Evolutionary conservation across 2,113 vertebrate genomes (phyloP).

Genomic region (Coracopsis vasa): DNA sequence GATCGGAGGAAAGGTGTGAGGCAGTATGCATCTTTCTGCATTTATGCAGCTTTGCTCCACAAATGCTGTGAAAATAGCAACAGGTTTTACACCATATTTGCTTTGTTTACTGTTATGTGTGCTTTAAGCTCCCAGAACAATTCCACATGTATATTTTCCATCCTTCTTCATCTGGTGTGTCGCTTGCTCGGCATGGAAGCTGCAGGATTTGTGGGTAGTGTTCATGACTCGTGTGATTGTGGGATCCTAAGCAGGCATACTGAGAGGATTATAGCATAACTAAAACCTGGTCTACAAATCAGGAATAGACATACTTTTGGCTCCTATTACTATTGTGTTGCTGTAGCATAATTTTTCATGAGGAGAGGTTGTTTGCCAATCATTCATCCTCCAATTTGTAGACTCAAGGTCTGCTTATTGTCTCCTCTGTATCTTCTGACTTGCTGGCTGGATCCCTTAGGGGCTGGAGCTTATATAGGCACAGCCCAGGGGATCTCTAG

Average conservation of each 20-base stretch:
- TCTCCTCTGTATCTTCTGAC: background rate
- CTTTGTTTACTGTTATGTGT: constrained; percentile 68
- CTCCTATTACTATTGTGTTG: constrained; percentile 55
- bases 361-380: constrained; percentile 43
- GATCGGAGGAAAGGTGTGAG: constrained; percentile 44
- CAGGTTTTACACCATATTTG: constrained; percentile 69
- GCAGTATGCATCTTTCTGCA: constrained; percentile 11
- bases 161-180: constrained; percentile 69
- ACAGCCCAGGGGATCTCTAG: background rate
- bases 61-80: constrained; percentile 68
- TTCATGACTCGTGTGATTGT: constrained; percentile 60
- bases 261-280: constrained; percentile 64
- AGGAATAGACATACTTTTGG: constrained; percentile 67
- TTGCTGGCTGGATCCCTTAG: background rate
- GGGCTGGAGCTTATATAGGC: background rate
- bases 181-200: constrained; percentile 40
- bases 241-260: constrained; percentile 61
- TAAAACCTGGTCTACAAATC: constrained; percentile 66
- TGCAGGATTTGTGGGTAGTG: constrained; percentile 52
- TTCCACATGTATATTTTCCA: constrained; percentile 70
- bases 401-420: constrained; percentile 29
- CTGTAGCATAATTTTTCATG: constrained; percentile 60
- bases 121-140: constrained; percentile 67
- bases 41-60: constrained; percentile 42
- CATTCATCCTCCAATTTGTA: constrained; percentile 30